Conservation (phyloP, 2,888 invertebrate genomes). For the Tetranychus truncatus region DNA sequence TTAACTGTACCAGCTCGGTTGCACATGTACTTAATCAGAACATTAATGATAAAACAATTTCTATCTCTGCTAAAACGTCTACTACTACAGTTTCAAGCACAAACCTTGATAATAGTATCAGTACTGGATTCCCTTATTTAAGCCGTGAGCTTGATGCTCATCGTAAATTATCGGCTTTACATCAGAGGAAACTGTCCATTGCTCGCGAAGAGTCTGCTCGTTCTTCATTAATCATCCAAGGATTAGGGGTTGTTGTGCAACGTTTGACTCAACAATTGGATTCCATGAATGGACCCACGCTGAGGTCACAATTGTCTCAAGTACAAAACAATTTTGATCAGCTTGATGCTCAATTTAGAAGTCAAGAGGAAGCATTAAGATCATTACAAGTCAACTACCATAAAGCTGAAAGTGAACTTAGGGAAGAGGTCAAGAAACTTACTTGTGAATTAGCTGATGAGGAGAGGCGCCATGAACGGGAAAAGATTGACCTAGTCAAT, state of each 20-base stretch:
- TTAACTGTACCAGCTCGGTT: background rate
- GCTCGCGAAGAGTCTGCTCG: background rate
- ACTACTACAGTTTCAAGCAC: background rate
- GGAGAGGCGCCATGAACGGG: background rate
- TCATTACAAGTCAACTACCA: background rate
- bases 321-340: background rate
- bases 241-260: background rate
- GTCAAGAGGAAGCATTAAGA: conserved; percentile 4
- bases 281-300: background rate
- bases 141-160: conserved; percentile 1
- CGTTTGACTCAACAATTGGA: background rate
- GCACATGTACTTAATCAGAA: background rate
- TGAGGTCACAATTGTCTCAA: background rate
- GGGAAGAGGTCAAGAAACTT: conserved; percentile 4
- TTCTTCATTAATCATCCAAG: conserved; percentile 3
- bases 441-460: background rate
- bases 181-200: background rate
- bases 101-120: background rate
- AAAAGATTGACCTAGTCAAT: background rate
- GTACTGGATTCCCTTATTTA: background rate
- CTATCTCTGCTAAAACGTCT: background rate
- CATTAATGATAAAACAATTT: background rate
- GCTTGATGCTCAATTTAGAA: background rate
- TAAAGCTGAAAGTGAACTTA: background rate
- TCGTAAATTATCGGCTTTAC: background rate